Evolutionary conservation across 92 coral and sea anemone species (phyloP).

Genomic region (Epizoanthus ramosus): DNA sequence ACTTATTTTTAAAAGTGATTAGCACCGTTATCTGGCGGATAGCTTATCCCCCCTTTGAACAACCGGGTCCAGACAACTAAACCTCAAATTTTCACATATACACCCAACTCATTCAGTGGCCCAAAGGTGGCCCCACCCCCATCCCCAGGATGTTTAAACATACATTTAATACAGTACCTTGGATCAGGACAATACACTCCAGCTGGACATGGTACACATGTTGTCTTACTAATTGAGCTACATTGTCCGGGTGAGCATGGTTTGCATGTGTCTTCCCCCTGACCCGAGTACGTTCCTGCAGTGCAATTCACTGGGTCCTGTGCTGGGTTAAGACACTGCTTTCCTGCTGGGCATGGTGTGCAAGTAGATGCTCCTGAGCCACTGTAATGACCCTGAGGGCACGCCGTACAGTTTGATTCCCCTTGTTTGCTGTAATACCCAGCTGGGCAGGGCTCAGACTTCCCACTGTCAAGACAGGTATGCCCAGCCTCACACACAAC

Average conservation of each 20-base stretch:
- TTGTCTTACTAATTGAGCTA: slow-evolving; percentile 76
- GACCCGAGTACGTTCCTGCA: slow-evolving; percentile 78
- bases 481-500: slow-evolving; percentile 90
- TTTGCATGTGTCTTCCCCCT: slow-evolving; percentile 75
- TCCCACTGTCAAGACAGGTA: slow-evolving; percentile 71
- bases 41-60: too few relatives aligned
- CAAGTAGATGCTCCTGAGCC: slow-evolving; percentile 76
- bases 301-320: slow-evolving; percentile 88
- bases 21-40: too few relatives aligned
- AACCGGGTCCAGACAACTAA: too few relatives aligned
- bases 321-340: slow-evolving; percentile 82
- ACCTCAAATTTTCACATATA: too few relatives aligned
- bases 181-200: slow-evolving; percentile 92
- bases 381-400: slow-evolving; percentile 80
- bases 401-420: slow-evolving; percentile 77
- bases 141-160: background rate
- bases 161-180: slow-evolving; percentile 78
- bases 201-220: slow-evolving; percentile 84
- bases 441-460: slow-evolving; percentile 85
- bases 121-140: too few relatives aligned
- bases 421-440: slow-evolving; percentile 88
- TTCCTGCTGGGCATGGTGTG: slow-evolving; percentile 90
- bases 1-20: too few relatives aligned
- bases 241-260: slow-evolving; percentile 73
- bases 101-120: too few relatives aligned